Conservation (phyloP, 2,113 vertebrate genomes). For the Hemicordylus capensis region DNA sequence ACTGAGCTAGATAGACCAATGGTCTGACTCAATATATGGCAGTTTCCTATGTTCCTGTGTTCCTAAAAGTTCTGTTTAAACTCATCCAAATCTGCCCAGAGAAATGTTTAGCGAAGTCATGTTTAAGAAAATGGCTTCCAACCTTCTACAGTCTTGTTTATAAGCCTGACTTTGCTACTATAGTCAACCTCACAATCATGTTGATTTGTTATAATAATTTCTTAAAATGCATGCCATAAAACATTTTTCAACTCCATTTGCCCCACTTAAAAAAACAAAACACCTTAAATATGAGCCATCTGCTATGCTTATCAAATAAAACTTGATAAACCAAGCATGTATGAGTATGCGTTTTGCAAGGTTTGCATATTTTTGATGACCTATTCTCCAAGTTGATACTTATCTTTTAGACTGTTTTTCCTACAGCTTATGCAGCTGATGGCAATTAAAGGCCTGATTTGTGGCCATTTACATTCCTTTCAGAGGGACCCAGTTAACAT, state of each 20-base stretch:
- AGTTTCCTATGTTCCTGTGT: too few species aligned
- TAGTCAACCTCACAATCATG: constrained; percentile 27
- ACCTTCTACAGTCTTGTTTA: background rate
- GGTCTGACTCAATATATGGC: too few species aligned
- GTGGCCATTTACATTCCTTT: constrained; percentile 50
- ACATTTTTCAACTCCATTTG: constrained; percentile 33
- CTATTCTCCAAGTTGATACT: constrained; percentile 65
- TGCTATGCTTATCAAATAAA: constrained; percentile 62
- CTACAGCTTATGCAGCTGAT: constrained; percentile 71
- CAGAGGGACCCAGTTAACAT: constrained; percentile 43
- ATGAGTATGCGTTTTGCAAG: constrained; percentile 57
- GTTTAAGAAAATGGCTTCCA: constrained; percentile 41
- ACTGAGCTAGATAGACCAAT: too few species aligned
- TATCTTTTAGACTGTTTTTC: constrained; percentile 72
- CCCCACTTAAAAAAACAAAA: constrained; percentile 33
- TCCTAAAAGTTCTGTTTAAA: too few species aligned
- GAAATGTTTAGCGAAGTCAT: constrained; percentile 36
- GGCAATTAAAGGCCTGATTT: constrained; percentile 65
- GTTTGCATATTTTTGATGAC: constrained; percentile 72
- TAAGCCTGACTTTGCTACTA: constrained; percentile 14
- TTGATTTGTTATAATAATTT: constrained; percentile 19
- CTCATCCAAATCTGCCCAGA: too few species aligned
- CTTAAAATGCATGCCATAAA: constrained; percentile 31
- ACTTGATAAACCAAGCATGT: constrained; percentile 59
- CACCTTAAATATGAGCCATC: constrained; percentile 64